A percentile compares a stretch with the other conserved stretches of the same genome.
Evolutionary conservation across 1,140 invertebrate species (phyloP).

Genomic region (Drosophila pruinosa): DNA sequence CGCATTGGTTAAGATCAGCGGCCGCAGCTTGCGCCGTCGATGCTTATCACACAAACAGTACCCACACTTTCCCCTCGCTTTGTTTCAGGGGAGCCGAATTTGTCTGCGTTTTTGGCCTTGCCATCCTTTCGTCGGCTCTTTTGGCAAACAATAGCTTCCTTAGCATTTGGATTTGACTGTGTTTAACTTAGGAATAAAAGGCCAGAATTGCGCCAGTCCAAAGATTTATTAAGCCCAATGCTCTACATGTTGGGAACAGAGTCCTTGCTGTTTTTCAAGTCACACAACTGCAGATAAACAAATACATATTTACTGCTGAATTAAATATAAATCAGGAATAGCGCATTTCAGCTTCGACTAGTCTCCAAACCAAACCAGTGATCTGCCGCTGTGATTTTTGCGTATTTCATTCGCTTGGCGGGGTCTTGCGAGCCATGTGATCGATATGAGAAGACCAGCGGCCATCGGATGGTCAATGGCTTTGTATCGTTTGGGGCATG

Average conservation of each 20-base stretch:
- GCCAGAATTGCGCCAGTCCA: constrained; percentile 26
- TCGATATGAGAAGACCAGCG: constrained; percentile 58
- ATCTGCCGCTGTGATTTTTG: constrained; percentile 69
- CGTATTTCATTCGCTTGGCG: constrained; percentile 45
- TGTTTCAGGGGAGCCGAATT: constrained; percentile 55
- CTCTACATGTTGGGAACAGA: background rate
- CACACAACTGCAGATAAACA: background rate
- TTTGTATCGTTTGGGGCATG: constrained; percentile 27
- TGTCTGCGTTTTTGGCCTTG: constrained; percentile 44
- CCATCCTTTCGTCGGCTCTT: constrained; percentile 37
- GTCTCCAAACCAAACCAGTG: background rate
- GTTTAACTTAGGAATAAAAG: constrained; percentile 31
- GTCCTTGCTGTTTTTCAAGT: background rate
- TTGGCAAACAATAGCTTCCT: constrained; percentile 61
- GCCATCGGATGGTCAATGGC: constrained; percentile 31
- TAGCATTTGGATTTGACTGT: constrained; percentile 65
- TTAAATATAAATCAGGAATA: too few species aligned
- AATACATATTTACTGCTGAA: background rate
- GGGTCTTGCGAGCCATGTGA: constrained; percentile 35
- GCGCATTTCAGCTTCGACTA: constrained; percentile 25
- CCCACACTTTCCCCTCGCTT: background rate
- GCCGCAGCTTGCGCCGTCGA: constrained; percentile 66
- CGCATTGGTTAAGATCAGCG: constrained; percentile 27
- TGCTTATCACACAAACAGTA: constrained; percentile 54
- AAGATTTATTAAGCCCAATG: constrained; percentile 66